Evolutionary conservation across 2,888 invertebrate genomes (phyloP).

Genomic region (Drosophila kambysellisi): DNA sequence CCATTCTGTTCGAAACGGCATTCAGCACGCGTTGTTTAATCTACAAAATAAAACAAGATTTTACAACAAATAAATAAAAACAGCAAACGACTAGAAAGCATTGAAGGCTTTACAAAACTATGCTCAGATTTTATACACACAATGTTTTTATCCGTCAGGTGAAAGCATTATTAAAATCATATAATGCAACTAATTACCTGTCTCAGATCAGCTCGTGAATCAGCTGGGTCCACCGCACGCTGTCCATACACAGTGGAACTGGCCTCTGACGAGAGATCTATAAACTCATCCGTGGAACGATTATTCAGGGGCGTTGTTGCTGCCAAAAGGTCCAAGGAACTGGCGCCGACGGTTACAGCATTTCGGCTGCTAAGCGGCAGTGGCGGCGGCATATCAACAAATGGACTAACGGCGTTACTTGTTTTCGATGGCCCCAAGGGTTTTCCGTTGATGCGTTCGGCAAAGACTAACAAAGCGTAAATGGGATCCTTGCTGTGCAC

Average conservation of each 20-base stretch:
- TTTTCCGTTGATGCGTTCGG: conserved; percentile 72
- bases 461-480: conserved; percentile 81
- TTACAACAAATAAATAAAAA: background rate
- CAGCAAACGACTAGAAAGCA: background rate
- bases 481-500: conserved; percentile 82
- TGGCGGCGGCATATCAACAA: conserved; percentile 54
- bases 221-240: background rate
- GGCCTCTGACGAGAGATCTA: no score
- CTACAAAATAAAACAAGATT: conserved; percentile 50
- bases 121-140: background rate
- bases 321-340: background rate
- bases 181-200: background rate
- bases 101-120: background rate
- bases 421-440: background rate
- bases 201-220: conserved; percentile 2
- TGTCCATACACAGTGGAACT: background rate
- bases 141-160: no score
- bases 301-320: background rate
- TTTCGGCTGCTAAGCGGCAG: background rate
- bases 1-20: conserved; percentile 73
- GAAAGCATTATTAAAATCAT: background rate
- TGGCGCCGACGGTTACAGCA: background rate
- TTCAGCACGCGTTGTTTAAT: conserved; percentile 83
- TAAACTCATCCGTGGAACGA: background rate
- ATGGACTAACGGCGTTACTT: background rate